Evolutionary conservation across 2,888 invertebrate species (phyloP).

Genomic region (Escarpia spicata): DNA sequence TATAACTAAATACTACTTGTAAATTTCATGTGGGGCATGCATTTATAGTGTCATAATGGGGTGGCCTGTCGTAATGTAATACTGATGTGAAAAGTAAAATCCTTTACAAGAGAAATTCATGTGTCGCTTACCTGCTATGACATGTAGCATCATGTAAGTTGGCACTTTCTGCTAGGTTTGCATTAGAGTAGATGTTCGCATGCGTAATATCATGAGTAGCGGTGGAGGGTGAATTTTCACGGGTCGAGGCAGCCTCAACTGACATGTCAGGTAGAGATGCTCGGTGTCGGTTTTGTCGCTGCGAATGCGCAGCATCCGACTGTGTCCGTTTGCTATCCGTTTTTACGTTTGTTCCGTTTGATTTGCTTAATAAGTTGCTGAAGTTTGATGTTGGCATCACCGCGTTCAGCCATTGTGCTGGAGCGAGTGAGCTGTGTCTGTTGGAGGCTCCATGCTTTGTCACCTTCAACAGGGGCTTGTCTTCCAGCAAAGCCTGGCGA

Average conservation of each 20-base stretch:
- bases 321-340: neutral
- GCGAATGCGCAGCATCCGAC: neutral
- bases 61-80: neutral
- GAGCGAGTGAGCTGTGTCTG: conserved; percentile 35
- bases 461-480: neutral
- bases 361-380: neutral
- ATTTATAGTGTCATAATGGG: neutral
- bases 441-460: neutral
- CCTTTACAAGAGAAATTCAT: neutral
- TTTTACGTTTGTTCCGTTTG: neutral
- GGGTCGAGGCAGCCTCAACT: conserved; percentile 9
- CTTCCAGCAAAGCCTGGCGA: conserved; percentile 23
- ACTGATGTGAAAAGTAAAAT: neutral
- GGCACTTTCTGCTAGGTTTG: conserved; percentile 16
- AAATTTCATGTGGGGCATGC: neutral
- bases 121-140: neutral
- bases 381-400: conserved; percentile 14
- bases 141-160: neutral
- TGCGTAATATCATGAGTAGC: conserved; percentile 13
- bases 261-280: conserved; percentile 13
- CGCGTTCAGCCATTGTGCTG: conserved; percentile 36
- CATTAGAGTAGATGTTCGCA: neutral
- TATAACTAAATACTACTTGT: neutral
- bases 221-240: conserved; percentile 13
- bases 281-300: neutral